Evolutionary conservation across 1,140 invertebrate species (phyloP), one percentile per base, ranked within the genome.

Genomic region (Lasioglossum albipes): DNA sequence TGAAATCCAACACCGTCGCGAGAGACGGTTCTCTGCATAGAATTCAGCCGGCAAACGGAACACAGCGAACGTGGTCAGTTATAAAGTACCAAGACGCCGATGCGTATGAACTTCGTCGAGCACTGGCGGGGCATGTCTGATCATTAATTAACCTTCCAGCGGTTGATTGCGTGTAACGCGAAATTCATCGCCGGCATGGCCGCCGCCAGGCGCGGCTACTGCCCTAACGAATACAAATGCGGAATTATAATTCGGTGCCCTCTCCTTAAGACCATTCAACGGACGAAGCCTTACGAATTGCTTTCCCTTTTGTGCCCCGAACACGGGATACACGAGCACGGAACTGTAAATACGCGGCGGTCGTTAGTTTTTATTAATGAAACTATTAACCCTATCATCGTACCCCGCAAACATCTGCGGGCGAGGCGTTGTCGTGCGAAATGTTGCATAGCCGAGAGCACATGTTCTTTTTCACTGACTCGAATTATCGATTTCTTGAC

Each of bases 141-240:
- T 87, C 85, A 84, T 87, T 87, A 87, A 87, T 87, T 87, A 87
- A 87, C 78, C 75, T 84, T 79, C 74, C 81, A 71, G 62, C 72
- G 74, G 78, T 87, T 87, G 87, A 89, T 89, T 86, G 88, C 89
- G 85, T 80, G 84, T 85, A 87, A 84, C 83, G 86, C 85, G 75
- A 89, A 91, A 89, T 86, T 89, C 88, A 87, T 85, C 74, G 79
- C 76, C 66, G 52, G 71, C 36, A 45, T 64, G 76, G 76, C 76
- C 61, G 79, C 79, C 82, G 69, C 61, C 71, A 72, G 66, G 70
- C 81, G 57, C 70, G 68, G 49, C 68, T 69, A 71, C 54, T 70
- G 65, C 64, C 84, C 85, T 91, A 91, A 91, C 90, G 90, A 91
- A 91, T 91, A 91, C 85, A 91, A 91, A 91, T 91, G 90, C 81